These are phyloP conservation scores for Pocota personata DNA, from an alignment of 2,888 invertebrate genomes.

Conservation along the genomic window DNA sequence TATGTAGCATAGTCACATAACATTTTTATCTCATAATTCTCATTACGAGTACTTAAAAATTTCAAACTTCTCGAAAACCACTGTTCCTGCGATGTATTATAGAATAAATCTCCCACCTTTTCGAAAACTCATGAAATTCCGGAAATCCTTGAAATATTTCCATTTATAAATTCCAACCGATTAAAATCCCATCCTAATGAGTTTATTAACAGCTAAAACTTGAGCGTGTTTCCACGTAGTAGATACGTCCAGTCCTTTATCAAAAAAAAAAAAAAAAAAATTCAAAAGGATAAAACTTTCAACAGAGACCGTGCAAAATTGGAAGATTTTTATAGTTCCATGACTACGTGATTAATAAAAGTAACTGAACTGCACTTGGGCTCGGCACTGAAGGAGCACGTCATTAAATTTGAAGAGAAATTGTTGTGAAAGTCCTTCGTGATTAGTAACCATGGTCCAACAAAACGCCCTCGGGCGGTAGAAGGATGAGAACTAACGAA, in stretches of 20 bases:
- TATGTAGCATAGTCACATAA: background rate
- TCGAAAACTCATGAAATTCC: background rate
- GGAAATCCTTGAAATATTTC: conserved; percentile 1
- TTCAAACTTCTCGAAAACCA: background rate
- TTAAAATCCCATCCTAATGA: conserved; percentile 53
- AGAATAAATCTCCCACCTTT: background rate
- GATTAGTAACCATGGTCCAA: conserved; percentile 30
- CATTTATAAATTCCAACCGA: conserved; percentile 31
- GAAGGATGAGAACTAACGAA: background rate
- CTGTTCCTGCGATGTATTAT: background rate
- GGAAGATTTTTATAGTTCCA: conserved; percentile 53
- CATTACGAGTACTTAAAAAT: background rate
- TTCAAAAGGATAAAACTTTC: conserved; percentile 30
- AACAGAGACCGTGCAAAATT: conserved; percentile 24
- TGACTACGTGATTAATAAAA: conserved; percentile 66
- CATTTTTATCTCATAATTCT: background rate
- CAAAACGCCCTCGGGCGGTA: background rate
- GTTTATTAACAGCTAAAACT: conserved; percentile 48
- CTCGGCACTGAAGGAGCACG: background rate
- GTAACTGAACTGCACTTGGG: conserved; percentile 38
- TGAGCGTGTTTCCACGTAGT: conserved; percentile 25
- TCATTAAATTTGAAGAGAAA: conserved; percentile 26
- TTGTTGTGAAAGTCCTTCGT: conserved; percentile 28
- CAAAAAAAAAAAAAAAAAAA: background rate
- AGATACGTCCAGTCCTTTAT: background rate